phyloP scores from a whole-genome alignment of 2,113 vertebrate genomes.

The Hyla sarda region DNA sequence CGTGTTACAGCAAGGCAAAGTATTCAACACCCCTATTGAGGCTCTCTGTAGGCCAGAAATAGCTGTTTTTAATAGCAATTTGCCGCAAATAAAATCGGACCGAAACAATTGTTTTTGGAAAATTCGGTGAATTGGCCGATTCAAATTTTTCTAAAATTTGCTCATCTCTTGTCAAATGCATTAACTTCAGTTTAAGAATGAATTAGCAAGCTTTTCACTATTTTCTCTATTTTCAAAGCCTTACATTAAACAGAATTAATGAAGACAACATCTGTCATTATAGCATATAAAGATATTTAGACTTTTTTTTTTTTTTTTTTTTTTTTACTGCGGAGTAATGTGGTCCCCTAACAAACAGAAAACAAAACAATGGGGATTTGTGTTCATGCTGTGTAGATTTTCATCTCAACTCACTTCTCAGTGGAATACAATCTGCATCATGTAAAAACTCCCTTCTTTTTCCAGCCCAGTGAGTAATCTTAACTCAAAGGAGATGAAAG shows the following conservation, averaged over 20 bases:
- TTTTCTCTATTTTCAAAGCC: slow-evolving; percentile 25
- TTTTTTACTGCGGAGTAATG: slow-evolving; percentile 21
- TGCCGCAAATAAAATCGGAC: too few relatives aligned
- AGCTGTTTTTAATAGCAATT: too few relatives aligned
- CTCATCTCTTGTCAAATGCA: too few relatives aligned
- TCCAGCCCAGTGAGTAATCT: slow-evolving; percentile 37
- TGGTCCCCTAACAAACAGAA: slow-evolving; percentile 37
- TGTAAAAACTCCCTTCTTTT: slow-evolving; percentile 38
- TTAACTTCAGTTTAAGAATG: slow-evolving; percentile 13
- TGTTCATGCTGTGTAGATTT: slow-evolving; percentile 36
- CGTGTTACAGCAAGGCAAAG: too few relatives aligned
- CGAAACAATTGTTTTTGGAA: too few relatives aligned
- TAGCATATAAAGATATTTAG: slow-evolving; percentile 18
- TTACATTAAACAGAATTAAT: slow-evolving; percentile 27
- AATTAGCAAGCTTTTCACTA: slow-evolving; percentile 7
- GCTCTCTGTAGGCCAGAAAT: too few relatives aligned
- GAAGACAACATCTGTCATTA: slow-evolving; percentile 39
- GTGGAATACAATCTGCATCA: slow-evolving; percentile 49
- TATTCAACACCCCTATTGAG: too few relatives aligned
- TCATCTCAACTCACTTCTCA: slow-evolving; percentile 28
- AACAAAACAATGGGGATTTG: slow-evolving; percentile 42
- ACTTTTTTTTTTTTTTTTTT: slow-evolving; percentile 25
- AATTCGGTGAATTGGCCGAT: too few relatives aligned
- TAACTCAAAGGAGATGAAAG: slow-evolving; percentile 28
- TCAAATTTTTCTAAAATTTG: too few relatives aligned